phyloP scores from a whole-genome alignment of 2,113 vertebrate species.

The Neolamprologus brichardi region DNA sequence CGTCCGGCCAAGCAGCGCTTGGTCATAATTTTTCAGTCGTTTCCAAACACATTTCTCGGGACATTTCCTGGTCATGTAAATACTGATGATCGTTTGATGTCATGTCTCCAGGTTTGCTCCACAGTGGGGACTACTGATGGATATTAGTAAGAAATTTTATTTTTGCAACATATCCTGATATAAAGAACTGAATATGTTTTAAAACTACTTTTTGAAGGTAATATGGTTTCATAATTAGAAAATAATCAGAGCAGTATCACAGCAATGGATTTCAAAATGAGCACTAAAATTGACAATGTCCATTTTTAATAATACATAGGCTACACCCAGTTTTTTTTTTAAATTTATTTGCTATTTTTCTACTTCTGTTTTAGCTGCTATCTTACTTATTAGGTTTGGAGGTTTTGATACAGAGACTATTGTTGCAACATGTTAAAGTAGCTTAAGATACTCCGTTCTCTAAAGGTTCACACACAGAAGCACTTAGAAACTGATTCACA shows the following conservation, averaged over 20 bases:
- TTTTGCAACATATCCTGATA: neutral
- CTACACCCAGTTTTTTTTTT: neutral
- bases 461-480: neutral
- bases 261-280: neutral
- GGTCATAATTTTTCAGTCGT: slow-evolving; percentile 12
- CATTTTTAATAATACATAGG: neutral
- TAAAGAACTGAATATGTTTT: neutral
- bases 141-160: slow-evolving; percentile 34
- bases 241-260: neutral
- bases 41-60: slow-evolving; percentile 32
- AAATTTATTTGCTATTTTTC: neutral
- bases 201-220: neutral
- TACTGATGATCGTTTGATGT: slow-evolving; percentile 74
- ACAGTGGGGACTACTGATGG: slow-evolving; percentile 47
- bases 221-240: neutral
- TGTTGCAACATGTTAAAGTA: slow-evolving; percentile 21
- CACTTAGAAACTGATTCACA: neutral
- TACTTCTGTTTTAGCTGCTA: slow-evolving; percentile 29
- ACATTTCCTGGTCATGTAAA: slow-evolving; percentile 59
- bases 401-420: neutral
- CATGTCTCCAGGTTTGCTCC: slow-evolving; percentile 48
- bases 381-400: neutral
- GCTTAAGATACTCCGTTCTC: neutral
- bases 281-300: neutral
- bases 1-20: slow-evolving; percentile 1